Conservation (phyloP, 2,113 vertebrate genomes). For the Tiliqua scincoides region DNA sequence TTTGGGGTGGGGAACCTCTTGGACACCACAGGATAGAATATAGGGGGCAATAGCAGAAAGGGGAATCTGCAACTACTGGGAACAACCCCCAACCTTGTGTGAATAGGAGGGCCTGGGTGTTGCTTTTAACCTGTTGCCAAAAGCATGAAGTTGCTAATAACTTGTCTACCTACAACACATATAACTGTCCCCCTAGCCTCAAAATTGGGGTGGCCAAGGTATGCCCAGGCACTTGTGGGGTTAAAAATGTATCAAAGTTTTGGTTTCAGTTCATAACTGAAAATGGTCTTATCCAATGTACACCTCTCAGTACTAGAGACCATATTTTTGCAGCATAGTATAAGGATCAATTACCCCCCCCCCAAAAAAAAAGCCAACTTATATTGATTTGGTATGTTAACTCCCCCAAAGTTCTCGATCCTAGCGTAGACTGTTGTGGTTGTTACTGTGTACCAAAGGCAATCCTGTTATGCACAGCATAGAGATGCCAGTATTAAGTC, state of each 20-base stretch:
- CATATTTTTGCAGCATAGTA: neutral
- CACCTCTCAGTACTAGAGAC: neutral
- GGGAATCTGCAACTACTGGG: no score
- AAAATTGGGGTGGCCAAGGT: neutral
- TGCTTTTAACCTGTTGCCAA: neutral
- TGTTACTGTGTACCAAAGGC: neutral
- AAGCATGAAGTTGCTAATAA: neutral
- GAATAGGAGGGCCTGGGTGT: no score
- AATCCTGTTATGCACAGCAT: neutral
- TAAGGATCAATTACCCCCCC: neutral
- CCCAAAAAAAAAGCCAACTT: neutral
- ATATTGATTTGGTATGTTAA: neutral
- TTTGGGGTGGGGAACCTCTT: no score
- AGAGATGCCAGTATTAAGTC: neutral
- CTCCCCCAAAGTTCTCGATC: neutral
- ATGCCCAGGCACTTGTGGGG: neutral
- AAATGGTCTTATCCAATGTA: neutral
- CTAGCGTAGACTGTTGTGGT: neutral
- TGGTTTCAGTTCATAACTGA: neutral
- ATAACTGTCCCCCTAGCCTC: neutral
- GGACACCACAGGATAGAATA: no score
- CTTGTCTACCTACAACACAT: neutral
- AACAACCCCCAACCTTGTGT: no score
- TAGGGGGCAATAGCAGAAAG: no score
- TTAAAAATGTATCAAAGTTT: neutral